Evolutionary conservation across 2,113 vertebrate species (phyloP).

Genomic region (Lamprologus callipterus): DNA sequence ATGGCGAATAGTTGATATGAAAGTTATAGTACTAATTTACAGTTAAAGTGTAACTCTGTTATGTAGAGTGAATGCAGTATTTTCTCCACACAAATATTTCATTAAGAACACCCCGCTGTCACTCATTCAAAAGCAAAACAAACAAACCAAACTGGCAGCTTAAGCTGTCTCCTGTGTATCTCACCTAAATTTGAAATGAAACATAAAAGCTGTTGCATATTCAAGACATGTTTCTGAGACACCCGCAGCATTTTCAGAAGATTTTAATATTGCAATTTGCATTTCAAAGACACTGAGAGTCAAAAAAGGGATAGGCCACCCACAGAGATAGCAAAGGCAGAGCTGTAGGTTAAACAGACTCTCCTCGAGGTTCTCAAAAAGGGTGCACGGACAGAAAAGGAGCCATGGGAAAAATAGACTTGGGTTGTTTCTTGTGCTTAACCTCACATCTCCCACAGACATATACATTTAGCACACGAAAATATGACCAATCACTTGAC

Average conservation of each 20-base stretch:
- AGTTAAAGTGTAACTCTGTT: background rate
- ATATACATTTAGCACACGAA: background rate
- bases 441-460: constrained; percentile 7
- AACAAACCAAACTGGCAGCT: background rate
- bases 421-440: background rate
- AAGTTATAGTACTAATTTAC: background rate
- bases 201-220: background rate
- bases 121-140: background rate
- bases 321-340: constrained; percentile 35
- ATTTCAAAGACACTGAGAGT: constrained; percentile 49
- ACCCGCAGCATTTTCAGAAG: constrained; percentile 9
- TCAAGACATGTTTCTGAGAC: background rate
- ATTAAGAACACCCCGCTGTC: background rate
- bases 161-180: background rate
- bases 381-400: background rate
- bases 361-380: background rate
- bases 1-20: background rate
- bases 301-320: constrained; percentile 24
- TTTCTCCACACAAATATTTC: background rate
- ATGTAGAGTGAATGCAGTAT: background rate
- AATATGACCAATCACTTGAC: background rate
- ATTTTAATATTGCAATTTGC: constrained; percentile 60
- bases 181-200: background rate
- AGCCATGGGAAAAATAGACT: background rate
- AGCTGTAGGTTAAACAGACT: background rate